Conservation (phyloP, 2,888 invertebrate genomes). For the Eupeodes luniger region DNA sequence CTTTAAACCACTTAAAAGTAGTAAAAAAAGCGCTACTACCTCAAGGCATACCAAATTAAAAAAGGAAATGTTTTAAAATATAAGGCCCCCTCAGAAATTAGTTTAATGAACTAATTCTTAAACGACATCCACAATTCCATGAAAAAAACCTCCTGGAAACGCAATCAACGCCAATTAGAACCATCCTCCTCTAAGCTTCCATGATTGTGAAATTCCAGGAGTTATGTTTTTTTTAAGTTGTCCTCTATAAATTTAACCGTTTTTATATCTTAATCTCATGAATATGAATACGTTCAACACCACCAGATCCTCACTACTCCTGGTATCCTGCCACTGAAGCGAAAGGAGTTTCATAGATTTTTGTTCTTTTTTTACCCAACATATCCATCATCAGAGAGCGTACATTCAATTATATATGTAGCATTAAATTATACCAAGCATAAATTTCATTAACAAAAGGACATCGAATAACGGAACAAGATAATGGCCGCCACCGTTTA, state of each 20-base stretch:
- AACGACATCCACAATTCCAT: too few relatives aligned
- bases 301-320: neutral
- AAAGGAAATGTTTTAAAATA: too few relatives aligned
- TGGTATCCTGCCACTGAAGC: neutral
- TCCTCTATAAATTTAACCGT: neutral
- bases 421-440: constrained; percentile 1
- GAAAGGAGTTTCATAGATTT: neutral
- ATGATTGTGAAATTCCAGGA: neutral
- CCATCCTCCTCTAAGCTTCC: neutral
- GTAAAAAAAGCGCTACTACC: neutral
- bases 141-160: neutral
- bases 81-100: too few relatives aligned
- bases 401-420: neutral
- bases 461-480: neutral
- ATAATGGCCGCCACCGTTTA: neutral
- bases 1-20: too few relatives aligned
- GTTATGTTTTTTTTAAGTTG: neutral
- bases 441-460: constrained; percentile 10
- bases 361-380: neutral
- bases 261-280: neutral
- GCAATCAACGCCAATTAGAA: neutral
- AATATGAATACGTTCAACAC: neutral
- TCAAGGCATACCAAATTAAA: too few relatives aligned
- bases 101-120: too few relatives aligned
- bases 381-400: neutral